A percentile compares a stretch with the other conserved stretches of the same genome.
phyloP scores from a whole-genome alignment of 2,888 invertebrate species.

The Pherbina coryleti region DNA sequence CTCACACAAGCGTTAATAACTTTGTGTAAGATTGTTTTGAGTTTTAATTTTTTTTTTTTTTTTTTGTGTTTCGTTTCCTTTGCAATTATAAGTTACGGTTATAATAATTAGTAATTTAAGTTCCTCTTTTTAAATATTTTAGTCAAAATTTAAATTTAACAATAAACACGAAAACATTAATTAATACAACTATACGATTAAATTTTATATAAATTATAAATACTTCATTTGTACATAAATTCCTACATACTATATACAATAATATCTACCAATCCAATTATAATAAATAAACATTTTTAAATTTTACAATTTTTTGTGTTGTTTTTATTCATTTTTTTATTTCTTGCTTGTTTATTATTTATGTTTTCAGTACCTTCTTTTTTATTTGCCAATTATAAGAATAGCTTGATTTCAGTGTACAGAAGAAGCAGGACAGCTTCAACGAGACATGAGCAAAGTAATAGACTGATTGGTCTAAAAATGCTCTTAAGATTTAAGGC shows the following conservation, averaged over 20 bases:
- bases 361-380: background rate
- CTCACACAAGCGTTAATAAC: background rate
- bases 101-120: conserved; percentile 6
- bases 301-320: conserved; percentile 11
- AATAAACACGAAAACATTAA: background rate
- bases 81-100: background rate
- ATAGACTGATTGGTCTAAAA: no score
- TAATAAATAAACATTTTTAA: conserved; percentile 30
- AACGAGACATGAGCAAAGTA: no score
- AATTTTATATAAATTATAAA: background rate
- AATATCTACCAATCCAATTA: conserved; percentile 12
- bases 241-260: conserved; percentile 10
- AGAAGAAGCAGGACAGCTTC: no score
- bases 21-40: background rate
- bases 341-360: background rate
- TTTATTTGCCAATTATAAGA: background rate
- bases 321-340: background rate
- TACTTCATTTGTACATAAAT: conserved; percentile 30
- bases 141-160: conserved; percentile 26
- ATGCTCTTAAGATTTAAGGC: no score
- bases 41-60: background rate
- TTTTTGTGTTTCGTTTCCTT: background rate
- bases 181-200: background rate
- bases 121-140: conserved; percentile 31
- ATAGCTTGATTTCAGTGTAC: background rate